phyloP scores from a whole-genome alignment of 2,797 vertebrate genomes.

The Sciurus carolinensis region DNA sequence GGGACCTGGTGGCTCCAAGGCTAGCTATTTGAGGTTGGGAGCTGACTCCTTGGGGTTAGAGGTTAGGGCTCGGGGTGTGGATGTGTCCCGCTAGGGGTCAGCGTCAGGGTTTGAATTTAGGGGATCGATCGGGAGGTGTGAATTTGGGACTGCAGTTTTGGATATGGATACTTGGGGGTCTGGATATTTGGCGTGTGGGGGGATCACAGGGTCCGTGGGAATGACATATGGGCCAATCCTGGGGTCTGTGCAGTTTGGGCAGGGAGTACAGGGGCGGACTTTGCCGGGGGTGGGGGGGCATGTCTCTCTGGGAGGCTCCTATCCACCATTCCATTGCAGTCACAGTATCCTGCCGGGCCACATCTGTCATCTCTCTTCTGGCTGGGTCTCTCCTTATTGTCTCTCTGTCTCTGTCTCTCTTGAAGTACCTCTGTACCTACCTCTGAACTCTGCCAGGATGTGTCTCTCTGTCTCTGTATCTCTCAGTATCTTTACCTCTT shows the following conservation, averaged over 20 bases:
- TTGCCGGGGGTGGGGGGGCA: neutral
- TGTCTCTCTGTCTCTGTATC: conserved; percentile 78
- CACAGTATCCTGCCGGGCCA: neutral
- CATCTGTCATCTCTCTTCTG: neutral
- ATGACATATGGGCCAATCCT: neutral
- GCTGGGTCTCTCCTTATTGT: neutral
- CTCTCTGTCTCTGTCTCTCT: conserved; percentile 29
- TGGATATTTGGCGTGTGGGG: neutral
- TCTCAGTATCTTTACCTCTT: conserved; percentile 87
- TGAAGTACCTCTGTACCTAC: neutral
- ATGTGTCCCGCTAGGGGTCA: neutral
- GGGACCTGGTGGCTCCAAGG: neutral
- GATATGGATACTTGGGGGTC: neutral
- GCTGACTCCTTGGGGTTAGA: neutral
- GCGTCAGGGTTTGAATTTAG: neutral
- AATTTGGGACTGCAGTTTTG: neutral
- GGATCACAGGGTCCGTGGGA: neutral
- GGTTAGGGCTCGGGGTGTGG: neutral
- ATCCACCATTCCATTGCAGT: neutral
- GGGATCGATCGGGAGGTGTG: neutral
- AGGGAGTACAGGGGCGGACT: conserved; percentile 5
- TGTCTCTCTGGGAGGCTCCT: neutral
- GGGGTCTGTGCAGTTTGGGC: neutral
- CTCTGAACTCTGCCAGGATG: neutral
- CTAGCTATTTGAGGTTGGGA: neutral